These are phyloP conservation scores for Monomorium pharaonis DNA, from an alignment of 1,140 invertebrate species.

Conservation along the genomic window DNA sequence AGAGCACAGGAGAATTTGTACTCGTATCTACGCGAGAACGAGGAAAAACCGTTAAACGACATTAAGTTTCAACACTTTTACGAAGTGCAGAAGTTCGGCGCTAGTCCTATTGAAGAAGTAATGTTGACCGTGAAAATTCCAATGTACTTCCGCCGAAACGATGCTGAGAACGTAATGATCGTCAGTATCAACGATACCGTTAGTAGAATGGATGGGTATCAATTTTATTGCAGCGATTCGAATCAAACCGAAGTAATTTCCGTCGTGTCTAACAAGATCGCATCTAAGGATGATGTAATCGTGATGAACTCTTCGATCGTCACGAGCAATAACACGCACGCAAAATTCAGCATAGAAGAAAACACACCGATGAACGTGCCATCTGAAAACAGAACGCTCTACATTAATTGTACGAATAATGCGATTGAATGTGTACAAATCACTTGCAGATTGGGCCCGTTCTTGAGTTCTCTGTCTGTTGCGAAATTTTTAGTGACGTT, in stretches of 20 bases:
- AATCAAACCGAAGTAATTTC: conserved; percentile 23
- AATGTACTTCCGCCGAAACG: conserved; percentile 58
- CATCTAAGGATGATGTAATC: conserved; percentile 1
- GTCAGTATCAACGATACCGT: conserved; percentile 72
- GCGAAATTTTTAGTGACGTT: conserved; percentile 73
- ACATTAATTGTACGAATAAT: conserved; percentile 75
- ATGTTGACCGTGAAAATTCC: conserved; percentile 76
- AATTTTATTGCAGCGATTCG: conserved; percentile 70
- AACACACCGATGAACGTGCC: conserved; percentile 55
- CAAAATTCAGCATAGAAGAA: conserved; percentile 49
- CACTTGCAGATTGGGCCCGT: conserved; percentile 72
- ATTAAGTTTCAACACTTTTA: conserved; percentile 76
- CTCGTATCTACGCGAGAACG: conserved; percentile 61
- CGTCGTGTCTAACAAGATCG: background rate
- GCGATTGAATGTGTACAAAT: conserved; percentile 70
- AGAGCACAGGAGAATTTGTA: conserved; percentile 72
- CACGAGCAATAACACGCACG: conserved; percentile 21
- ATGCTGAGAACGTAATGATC: conserved; percentile 69
- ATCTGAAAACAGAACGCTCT: conserved; percentile 73
- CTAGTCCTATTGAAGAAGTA: conserved; percentile 79
- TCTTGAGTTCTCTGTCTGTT: conserved; percentile 65
- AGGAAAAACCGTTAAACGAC: conserved; percentile 31
- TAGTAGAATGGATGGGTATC: conserved; percentile 70
- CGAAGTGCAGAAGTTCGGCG: conserved; percentile 82
- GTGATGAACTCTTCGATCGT: background rate